These are phyloP conservation scores for Scomber scombrus DNA, from an alignment of 2,113 vertebrate genomes.

Conservation along the genomic window DNA sequence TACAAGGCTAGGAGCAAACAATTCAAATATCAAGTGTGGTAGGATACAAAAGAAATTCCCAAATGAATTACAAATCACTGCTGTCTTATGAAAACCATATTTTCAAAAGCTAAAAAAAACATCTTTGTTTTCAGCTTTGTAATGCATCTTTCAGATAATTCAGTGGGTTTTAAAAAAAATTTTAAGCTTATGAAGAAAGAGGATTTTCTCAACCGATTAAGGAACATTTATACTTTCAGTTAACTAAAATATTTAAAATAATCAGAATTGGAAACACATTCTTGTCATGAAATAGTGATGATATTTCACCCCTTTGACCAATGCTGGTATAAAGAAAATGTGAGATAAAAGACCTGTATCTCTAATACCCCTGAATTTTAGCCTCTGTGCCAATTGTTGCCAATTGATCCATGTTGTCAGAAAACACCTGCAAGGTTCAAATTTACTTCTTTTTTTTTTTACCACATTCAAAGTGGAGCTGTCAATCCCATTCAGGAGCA, in stretches of 20 bases:
- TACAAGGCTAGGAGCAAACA: neutral
- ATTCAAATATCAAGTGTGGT: neutral
- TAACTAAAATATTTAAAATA: neutral
- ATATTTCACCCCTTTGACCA: neutral
- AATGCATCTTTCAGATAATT: neutral
- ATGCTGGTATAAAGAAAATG: neutral
- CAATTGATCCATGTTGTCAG: neutral
- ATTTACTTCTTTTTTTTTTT: neutral
- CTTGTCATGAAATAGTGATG: neutral
- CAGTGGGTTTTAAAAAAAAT: neutral
- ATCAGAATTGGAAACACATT: neutral
- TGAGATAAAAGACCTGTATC: no score
- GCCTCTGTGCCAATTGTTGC: neutral
- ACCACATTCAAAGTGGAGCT: neutral
- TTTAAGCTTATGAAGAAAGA: no score
- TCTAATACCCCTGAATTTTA: neutral
- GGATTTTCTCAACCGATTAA: no score
- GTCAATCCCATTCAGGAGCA: constrained; percentile 1
- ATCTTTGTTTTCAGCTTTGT: neutral
- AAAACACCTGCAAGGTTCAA: neutral
- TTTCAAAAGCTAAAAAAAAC: neutral
- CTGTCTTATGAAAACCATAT: neutral
- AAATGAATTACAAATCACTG: neutral
- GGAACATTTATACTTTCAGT: no score
- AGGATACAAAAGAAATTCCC: neutral